These are phyloP conservation scores for Pogoniulus pusillus DNA, from an alignment of 2,797 vertebrate species.

Conservation along the genomic window DNA sequence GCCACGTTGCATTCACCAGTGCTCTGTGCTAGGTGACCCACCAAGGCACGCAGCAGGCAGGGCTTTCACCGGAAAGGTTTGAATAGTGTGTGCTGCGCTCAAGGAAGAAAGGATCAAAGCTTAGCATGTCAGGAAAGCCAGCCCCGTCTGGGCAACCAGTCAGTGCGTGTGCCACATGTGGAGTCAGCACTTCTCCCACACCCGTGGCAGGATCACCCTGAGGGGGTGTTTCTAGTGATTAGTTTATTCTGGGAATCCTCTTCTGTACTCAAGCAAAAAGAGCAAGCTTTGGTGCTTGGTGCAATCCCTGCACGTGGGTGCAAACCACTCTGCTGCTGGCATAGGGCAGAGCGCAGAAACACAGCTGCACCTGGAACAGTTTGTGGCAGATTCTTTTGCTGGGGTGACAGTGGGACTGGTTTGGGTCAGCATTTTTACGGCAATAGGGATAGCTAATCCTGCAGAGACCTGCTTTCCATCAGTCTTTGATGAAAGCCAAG, in stretches of 20 bases:
- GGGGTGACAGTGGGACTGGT: not conserved
- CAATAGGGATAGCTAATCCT: not conserved
- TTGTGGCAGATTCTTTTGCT: not conserved
- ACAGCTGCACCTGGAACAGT: not conserved
- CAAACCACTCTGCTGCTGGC: not conserved
- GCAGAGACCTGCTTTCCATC: not conserved
- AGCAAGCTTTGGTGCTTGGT: not conserved
- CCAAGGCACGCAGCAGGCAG: accelerated
- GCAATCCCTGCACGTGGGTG: accelerated
- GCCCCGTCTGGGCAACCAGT: accelerated
- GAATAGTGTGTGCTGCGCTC: accelerated
- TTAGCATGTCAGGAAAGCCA: accelerated
- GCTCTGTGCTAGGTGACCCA: not conserved
- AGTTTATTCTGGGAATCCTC: not conserved
- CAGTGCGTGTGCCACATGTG: not conserved
- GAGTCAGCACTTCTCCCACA: not conserved
- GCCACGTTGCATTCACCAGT: accelerated
- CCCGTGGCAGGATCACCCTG: not conserved
- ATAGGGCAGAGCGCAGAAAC: not conserved
- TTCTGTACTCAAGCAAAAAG: not conserved
- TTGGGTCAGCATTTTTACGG: not conserved
- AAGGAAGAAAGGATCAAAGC: not conserved
- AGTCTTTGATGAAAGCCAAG: not conserved
- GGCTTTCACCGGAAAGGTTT: not conserved
- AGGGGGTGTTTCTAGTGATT: not conserved